phyloP scores from a whole-genome alignment of 2,113 vertebrate genomes.

The Chascanopsetta lugubris region DNA sequence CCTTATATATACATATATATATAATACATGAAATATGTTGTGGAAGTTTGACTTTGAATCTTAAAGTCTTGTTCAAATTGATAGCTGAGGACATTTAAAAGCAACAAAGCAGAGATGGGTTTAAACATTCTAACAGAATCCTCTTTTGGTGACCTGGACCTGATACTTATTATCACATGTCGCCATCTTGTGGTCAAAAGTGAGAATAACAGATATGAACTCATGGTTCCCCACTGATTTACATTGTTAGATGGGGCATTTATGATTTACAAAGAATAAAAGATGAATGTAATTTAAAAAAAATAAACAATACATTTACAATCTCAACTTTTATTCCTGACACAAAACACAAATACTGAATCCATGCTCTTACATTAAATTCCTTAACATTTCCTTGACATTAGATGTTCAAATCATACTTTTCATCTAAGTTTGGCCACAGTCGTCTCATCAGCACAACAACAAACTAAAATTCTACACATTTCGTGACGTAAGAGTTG shows the following conservation, averaged over 20 bases:
- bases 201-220: neutral
- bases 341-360: conserved; percentile 54
- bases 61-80: neutral
- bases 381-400: conserved; percentile 36
- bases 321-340: conserved; percentile 36
- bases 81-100: neutral
- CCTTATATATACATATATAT: conserved; percentile 24
- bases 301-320: neutral
- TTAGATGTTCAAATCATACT: conserved; percentile 1
- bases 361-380: conserved; percentile 31
- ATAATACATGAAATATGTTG: conserved; percentile 20
- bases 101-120: neutral
- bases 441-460: conserved; percentile 23
- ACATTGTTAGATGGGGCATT: too few relatives aligned
- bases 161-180: conserved; percentile 7
- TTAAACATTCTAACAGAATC: neutral
- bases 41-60: conserved; percentile 26
- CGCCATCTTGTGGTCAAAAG: conserved; percentile 57
- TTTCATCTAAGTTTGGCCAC: neutral
- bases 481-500: conserved; percentile 19
- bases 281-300: too few relatives aligned
- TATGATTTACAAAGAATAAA: too few relatives aligned
- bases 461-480: conserved; percentile 32
- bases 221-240: too few relatives aligned
- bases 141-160: neutral